Evolutionary conservation across 2,797 vertebrate genomes (phyloP), one percentile per base, ranked within the genome.

Genomic region (Esox masquinongy): DNA sequence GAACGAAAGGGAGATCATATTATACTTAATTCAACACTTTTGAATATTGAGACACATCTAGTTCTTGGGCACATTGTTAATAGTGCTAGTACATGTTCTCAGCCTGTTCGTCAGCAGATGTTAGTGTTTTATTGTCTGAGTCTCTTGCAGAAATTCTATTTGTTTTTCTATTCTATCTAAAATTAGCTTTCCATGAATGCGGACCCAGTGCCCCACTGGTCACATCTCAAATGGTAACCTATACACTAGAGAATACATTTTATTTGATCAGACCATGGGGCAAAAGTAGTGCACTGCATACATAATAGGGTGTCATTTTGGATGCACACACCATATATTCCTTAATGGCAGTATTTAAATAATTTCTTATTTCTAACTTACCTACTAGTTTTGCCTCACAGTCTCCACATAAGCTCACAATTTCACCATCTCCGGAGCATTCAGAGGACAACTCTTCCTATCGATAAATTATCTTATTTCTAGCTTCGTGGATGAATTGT

Each of bases 381-480:
- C 39, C 71, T 22, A 22, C 71, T 22, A 22, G 2, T 51, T 75
- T 75, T 83, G 73, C 80, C 76, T 74, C 86, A 70, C 74, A 72
- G 43, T 68, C 75, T 83, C 79, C 86, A 74, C 56, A 78, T 79
- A 70, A 69, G 81, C 87, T 88, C 81, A 67, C 51, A 43, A 43
- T 43, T 43, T 88, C 88, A 85, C 16, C 12, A 31, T 76, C 39
- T 81, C 70, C 36, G 50, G 1, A 80, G 82, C 24, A 85, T 84
- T 82, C 77, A 80, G 74, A 39, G 77, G 70, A 51, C 24, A 80
- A 84, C 78, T 85, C 77, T 56, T 68, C 72, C 12, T 16, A 51
- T 73, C 87, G 89, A 90, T 87, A 19, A 87, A 89, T 89, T 84
- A 77, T 8, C 79, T 78, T 84, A 79, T 83, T 88, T 84, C 74